These are phyloP conservation scores for Thripadectes ignobilis DNA, from an alignment of 2,797 vertebrate species.

Conservation along the genomic window DNA sequence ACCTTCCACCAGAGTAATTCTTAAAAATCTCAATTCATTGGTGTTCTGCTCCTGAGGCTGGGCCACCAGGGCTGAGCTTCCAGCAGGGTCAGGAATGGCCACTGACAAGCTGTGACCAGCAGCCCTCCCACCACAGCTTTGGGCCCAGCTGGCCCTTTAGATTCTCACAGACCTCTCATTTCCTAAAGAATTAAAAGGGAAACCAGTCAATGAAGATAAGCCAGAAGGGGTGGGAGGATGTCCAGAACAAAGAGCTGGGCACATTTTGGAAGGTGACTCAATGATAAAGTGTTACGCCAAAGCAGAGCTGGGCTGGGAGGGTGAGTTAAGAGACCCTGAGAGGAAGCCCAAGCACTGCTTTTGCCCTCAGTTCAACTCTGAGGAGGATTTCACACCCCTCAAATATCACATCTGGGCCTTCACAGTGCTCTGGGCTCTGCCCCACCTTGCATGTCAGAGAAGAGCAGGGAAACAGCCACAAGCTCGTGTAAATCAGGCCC, in stretches of 20 bases:
- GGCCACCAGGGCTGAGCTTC: rapidly evolving
- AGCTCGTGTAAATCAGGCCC: not conserved
- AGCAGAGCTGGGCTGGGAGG: not conserved
- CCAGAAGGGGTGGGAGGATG: not conserved
- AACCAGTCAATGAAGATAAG: rapidly evolving
- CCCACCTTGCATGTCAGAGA: rapidly evolving
- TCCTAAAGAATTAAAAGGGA: not conserved
- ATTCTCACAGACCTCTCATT: not conserved
- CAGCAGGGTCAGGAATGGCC: not conserved
- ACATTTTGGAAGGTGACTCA: not conserved
- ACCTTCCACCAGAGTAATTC: not conserved
- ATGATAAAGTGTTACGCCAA: too few relatives aligned
- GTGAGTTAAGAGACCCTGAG: not conserved
- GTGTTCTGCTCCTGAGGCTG: not conserved
- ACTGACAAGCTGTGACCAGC: rapidly evolving
- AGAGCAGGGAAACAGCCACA: rapidly evolving
- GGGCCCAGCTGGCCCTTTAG: not conserved
- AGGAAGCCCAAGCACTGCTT: not conserved
- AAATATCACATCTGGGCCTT: not conserved
- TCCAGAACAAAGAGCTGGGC: not conserved
- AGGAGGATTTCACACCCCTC: not conserved
- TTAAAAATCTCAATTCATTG: rapidly evolving
- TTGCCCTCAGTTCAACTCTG: not conserved
- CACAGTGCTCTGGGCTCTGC: not conserved
- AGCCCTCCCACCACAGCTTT: not conserved